These are phyloP conservation scores for Pseudonaja textilis DNA, from an alignment of 2,113 vertebrate species.

Conservation along the genomic window DNA sequence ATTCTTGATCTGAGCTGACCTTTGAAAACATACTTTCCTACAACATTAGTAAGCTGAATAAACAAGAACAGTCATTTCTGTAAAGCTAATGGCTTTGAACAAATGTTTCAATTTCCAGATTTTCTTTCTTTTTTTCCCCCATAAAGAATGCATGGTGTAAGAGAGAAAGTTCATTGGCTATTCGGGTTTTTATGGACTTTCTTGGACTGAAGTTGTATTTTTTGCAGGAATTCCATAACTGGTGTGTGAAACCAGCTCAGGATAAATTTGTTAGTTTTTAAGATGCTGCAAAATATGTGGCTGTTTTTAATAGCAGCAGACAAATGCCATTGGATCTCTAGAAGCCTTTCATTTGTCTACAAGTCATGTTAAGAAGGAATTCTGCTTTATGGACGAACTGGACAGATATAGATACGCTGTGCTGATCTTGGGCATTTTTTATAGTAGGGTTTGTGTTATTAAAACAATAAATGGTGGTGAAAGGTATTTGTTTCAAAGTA, in stretches of 20 bases:
- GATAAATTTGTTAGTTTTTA: neutral
- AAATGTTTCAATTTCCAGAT: neutral
- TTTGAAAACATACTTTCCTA: neutral
- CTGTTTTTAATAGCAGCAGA: neutral
- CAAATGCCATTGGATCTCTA: neutral
- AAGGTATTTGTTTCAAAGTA: neutral
- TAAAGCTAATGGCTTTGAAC: neutral
- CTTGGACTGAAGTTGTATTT: neutral
- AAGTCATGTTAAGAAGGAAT: neutral
- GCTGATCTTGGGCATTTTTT: neutral
- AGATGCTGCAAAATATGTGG: neutral
- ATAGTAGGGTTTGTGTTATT: neutral
- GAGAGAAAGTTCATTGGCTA: neutral
- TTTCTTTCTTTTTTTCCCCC: neutral
- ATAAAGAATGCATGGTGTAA: neutral
- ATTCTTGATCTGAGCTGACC: accelerated
- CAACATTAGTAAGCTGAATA: neutral
- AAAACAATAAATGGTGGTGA: neutral
- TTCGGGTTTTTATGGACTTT: neutral
- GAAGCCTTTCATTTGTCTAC: neutral
- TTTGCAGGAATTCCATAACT: neutral
- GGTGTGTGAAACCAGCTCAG: neutral
- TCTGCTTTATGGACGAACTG: neutral
- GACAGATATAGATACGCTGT: neutral
- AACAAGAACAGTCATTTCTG: neutral